These are phyloP conservation scores for Amblyopsis rosae DNA, from an alignment of 2,113 vertebrate genomes.

Conservation along the genomic window DNA sequence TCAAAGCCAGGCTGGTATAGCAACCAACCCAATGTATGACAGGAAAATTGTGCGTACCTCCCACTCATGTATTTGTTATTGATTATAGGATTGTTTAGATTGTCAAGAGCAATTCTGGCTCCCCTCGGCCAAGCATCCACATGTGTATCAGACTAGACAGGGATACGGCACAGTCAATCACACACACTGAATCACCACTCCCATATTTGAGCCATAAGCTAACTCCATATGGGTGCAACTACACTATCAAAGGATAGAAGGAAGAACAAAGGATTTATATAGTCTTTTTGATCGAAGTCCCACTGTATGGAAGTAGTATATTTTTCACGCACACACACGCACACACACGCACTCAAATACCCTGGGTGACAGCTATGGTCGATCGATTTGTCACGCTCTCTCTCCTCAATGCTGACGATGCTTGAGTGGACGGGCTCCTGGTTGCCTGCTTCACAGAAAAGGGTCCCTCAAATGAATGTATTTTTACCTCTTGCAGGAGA, in stretches of 20 bases:
- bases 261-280: conserved; percentile 54
- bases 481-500: conserved; percentile 85
- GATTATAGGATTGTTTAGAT: conserved; percentile 9
- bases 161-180: background rate
- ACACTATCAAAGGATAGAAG: conserved; percentile 58
- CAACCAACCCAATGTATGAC: conserved; percentile 5
- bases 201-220: conserved; percentile 50
- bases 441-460: conserved; percentile 77
- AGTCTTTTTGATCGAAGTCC: conserved; percentile 56
- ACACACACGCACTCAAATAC: conserved; percentile 24
- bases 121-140: conserved; percentile 33
- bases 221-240: conserved; percentile 50
- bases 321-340: background rate
- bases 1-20: conserved; percentile 5
- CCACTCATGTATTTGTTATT: background rate
- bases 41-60: conserved; percentile 10
- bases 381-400: conserved; percentile 61
- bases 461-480: conserved; percentile 83
- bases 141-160: conserved; percentile 38
- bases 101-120: conserved; percentile 18
- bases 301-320: conserved; percentile 42
- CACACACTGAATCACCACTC: conserved; percentile 46
- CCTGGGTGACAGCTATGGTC: conserved; percentile 53
- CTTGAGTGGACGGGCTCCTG: conserved; percentile 74
- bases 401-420: conserved; percentile 74